Base-by-base conservation (phyloP, 2,113 vertebrate species). In the Dolichotis patagonum region DNA sequence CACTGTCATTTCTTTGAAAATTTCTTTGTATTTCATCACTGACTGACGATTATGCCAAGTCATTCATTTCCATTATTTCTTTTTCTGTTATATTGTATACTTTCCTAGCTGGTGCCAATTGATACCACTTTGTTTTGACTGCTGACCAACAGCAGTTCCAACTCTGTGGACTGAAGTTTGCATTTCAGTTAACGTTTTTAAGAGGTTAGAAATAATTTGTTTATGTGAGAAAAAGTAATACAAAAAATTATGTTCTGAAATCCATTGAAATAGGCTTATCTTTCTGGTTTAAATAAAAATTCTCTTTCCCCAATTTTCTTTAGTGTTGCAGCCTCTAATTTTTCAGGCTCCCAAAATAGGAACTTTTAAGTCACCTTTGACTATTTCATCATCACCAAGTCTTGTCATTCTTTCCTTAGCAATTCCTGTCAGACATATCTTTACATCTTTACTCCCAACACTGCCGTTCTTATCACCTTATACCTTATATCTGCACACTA, bases 141-240 rank as follows among this genome's bases (percentile, higher is more conserved):
- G n/a, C 62, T 95, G 62, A 35, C 12, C 49, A 52, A 93, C 1
- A 93, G 14, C 1, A 93, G 14, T 65, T 94, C 43, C 56, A 91
- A 35, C 28, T 89, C 52, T 56, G 4, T 89, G 56, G 62, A 87
- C 94, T 88, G 63, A 35, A 65, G 75, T 26, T 78, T 91, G 9
- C 49, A 69, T 81, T 91, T 78, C 19, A 41, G 26, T 88, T 88
- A 92, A 82, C 41, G 43, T 95, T 83, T 84, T 91, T 60, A 94
- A 95, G 28, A 86, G 14, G 81, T 83, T 91, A 60, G 20, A 96
- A 98, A 86, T 13, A 91, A 11, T 58, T 7, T 26, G 54, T 95
- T 92, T 88, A 69, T 19, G n/a, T 63, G 20, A 26, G 43, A 63
- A 30, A 46, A 58, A n/a, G 58, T n/a, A 91, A 46, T 67, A 54